Evolutionary conservation across 2,797 vertebrate species (phyloP).

Genomic region (Sphenodon punctatus): DNA sequence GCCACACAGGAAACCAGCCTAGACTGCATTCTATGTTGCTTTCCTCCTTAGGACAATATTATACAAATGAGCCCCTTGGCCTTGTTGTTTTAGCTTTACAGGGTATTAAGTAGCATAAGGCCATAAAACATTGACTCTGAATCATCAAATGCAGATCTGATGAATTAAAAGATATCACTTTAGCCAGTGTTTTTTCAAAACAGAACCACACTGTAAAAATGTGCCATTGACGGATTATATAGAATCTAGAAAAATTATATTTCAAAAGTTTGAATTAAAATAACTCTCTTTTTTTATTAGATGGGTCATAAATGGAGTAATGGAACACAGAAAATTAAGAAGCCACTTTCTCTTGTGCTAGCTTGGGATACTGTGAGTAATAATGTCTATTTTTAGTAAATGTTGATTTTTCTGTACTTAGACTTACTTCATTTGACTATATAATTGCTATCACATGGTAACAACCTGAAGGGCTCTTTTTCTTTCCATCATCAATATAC

Average conservation of each 20-base stretch:
- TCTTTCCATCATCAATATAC: not conserved
- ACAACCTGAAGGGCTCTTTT: not conserved
- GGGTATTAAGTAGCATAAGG: too few species aligned
- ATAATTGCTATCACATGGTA: not conserved
- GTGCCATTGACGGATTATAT: not conserved
- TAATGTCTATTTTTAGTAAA: not conserved
- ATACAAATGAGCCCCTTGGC: too few species aligned
- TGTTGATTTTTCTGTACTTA: not conserved
- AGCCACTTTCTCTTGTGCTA: constrained; percentile 20
- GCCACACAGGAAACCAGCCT: too few species aligned
- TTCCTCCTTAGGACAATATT: too few species aligned
- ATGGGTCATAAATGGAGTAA: constrained; percentile 22
- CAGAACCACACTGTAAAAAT: not conserved
- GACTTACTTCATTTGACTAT: not conserved
- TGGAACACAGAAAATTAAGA: constrained; percentile 34
- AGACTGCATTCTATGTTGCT: too few species aligned
- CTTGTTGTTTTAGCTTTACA: too few species aligned
- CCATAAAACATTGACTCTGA: too few species aligned
- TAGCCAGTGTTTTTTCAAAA: not conserved
- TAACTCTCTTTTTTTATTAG: constrained; percentile 24
- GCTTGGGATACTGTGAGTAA: constrained; percentile 64
- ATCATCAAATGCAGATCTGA: too few species aligned
- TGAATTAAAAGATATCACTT: not conserved
- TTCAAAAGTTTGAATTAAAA: not conserved
- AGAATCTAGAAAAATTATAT: not conserved